A percentile compares a stretch with the other conserved stretches of the same genome.
phyloP scores from a whole-genome alignment of 2,888 invertebrate genomes.

The Eilema sororculum region DNA sequence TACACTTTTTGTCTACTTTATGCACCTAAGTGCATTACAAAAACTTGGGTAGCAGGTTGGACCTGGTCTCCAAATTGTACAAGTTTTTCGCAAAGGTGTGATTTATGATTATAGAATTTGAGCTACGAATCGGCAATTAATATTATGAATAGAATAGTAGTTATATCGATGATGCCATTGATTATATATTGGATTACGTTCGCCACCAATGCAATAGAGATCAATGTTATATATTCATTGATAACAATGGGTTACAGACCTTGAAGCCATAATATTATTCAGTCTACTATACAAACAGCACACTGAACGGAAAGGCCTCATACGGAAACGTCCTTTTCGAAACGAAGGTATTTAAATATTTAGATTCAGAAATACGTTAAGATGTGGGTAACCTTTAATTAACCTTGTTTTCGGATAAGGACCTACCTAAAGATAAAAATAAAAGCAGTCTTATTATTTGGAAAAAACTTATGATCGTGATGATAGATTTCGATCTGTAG shows the following conservation, averaged over 20 bases:
- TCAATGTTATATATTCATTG: background rate
- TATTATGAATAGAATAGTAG: background rate
- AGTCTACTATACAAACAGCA: background rate
- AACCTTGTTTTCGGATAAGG: background rate
- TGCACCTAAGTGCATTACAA: no score
- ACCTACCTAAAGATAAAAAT: background rate
- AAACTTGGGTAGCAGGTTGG: no score
- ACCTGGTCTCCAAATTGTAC: no score
- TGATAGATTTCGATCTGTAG: background rate
- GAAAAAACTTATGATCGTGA: no score
- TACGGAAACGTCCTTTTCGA: background rate
- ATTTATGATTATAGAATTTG: no score
- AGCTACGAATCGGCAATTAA: no score
- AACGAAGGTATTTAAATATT: background rate
- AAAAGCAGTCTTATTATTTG: no score
- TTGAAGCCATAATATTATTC: conserved; percentile 9
- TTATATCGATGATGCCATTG: conserved; percentile 1
- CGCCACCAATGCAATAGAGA: background rate
- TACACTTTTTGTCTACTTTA: no score
- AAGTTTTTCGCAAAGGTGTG: no score
- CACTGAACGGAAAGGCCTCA: background rate
- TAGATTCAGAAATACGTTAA: background rate
- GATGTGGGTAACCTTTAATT: background rate
- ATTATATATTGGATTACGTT: background rate
- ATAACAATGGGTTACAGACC: conserved; percentile 1